Evolutionary conservation across 2,797 vertebrate genomes (phyloP).

Genomic region (Pangasius larnaudii): DNA sequence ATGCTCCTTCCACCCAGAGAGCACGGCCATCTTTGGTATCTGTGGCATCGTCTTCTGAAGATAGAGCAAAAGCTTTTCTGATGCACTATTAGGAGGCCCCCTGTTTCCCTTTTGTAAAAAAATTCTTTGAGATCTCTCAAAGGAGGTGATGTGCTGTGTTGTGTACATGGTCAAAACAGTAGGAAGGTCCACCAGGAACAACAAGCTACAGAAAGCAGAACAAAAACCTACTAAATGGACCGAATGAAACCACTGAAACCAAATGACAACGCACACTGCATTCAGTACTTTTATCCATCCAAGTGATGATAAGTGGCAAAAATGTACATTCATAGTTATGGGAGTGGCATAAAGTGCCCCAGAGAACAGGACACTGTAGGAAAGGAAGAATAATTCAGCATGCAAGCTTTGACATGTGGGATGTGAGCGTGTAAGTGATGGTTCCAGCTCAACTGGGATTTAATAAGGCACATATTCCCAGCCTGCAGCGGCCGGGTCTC

Average conservation of each 20-base stretch:
- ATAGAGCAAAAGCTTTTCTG: background rate
- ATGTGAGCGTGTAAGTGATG: conserved; percentile 4
- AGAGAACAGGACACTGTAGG: background rate
- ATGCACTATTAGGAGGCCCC: background rate
- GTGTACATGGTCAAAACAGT: background rate
- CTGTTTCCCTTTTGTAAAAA: background rate
- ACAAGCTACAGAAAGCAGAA: background rate
- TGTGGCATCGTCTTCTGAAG: background rate
- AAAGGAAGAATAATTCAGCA: background rate
- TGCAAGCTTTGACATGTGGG: conserved; percentile 3
- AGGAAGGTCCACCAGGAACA: conserved; percentile 1
- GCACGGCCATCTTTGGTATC: background rate
- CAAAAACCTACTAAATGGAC: background rate
- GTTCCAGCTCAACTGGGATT: background rate
- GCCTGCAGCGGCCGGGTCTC: background rate
- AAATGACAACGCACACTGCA: background rate
- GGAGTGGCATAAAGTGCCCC: background rate
- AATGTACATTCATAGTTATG: background rate
- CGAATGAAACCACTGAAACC: background rate
- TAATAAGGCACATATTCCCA: conserved; percentile 19
- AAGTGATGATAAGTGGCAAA: background rate
- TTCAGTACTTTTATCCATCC: background rate
- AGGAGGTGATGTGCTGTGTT: background rate
- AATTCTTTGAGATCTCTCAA: background rate
- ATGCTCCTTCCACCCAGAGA: background rate